Conservation (phyloP, 2,888 invertebrate genomes). For the Tipula lateralis region DNA sequence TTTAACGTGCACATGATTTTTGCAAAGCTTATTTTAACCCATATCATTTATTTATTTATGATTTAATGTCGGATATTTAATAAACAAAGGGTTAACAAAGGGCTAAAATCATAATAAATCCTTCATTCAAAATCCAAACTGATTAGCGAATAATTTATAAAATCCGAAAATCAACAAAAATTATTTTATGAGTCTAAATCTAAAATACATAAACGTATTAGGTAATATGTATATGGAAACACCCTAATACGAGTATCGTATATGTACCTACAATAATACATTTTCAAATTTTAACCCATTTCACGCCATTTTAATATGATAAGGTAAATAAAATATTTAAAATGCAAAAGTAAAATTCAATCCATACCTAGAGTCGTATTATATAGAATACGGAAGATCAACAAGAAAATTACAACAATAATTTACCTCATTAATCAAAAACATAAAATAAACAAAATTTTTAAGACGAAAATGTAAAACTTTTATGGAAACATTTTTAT, state of each 20-base stretch:
- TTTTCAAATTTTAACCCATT: not conserved
- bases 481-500: not conserved
- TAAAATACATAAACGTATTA: too few species aligned
- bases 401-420: not conserved
- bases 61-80: too few species aligned
- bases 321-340: not conserved
- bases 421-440: not conserved
- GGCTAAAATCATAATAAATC: too few species aligned
- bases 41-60: too few species aligned
- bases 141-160: too few species aligned
- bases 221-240: too few species aligned
- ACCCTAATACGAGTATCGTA: not conserved
- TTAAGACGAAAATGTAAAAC: not conserved
- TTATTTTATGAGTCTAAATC: too few species aligned
- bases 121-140: too few species aligned
- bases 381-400: not conserved
- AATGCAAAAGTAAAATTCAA: not conserved
- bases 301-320: not conserved
- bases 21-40: too few species aligned
- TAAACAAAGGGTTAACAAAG: too few species aligned
- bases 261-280: not conserved
- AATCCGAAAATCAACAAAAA: too few species aligned
- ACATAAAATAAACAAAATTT: not conserved
- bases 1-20: too few species aligned
- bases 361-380: not conserved